phyloP scores from a whole-genome alignment of 37 sponge, comb jelly and placozoan species.

The Agelas oroides region DNA sequence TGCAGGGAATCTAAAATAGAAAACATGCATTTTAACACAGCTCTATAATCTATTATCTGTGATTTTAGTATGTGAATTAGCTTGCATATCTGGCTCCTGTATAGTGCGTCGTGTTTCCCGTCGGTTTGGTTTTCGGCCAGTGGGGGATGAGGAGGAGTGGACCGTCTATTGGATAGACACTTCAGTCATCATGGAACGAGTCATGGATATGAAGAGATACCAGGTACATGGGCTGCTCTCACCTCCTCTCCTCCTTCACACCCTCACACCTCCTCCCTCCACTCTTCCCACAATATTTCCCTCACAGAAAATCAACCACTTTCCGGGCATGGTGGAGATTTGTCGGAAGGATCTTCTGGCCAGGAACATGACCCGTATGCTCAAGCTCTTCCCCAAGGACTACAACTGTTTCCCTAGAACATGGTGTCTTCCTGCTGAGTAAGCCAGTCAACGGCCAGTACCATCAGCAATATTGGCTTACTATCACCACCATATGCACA shows the following conservation, averaged over 20 bases:
- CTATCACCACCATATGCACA: not conserved
- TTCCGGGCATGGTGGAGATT: constrained; percentile 98
- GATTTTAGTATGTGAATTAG: too few species aligned
- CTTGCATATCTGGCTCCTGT: too few species aligned
- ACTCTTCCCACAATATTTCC: too few species aligned
- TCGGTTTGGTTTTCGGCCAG: constrained; percentile 86
- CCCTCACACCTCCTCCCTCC: too few species aligned
- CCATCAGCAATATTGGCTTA: too few species aligned
- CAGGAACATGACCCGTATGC: constrained; percentile 95
- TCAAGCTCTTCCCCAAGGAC: constrained; percentile 96
- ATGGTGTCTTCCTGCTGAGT: constrained; percentile 99
- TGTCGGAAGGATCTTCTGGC: constrained; percentile 97
- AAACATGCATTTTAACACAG: too few species aligned
- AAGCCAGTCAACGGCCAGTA: too few species aligned
- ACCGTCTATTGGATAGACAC: constrained; percentile 93
- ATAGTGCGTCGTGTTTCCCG: constrained; percentile 87
- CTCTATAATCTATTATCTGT: too few species aligned
- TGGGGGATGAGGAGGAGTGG: constrained; percentile 91
- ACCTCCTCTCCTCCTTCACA: too few species aligned
- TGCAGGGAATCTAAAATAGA: not conserved
- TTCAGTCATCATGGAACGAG: constrained; percentile 84
- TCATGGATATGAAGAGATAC: constrained; percentile 90
- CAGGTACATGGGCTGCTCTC: constrained; percentile 65
- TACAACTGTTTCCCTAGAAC: constrained; percentile 91
- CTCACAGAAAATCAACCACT: constrained; percentile 97